phyloP scores from a whole-genome alignment of 2,888 invertebrate genomes.

The Nebria brevicollis region DNA sequence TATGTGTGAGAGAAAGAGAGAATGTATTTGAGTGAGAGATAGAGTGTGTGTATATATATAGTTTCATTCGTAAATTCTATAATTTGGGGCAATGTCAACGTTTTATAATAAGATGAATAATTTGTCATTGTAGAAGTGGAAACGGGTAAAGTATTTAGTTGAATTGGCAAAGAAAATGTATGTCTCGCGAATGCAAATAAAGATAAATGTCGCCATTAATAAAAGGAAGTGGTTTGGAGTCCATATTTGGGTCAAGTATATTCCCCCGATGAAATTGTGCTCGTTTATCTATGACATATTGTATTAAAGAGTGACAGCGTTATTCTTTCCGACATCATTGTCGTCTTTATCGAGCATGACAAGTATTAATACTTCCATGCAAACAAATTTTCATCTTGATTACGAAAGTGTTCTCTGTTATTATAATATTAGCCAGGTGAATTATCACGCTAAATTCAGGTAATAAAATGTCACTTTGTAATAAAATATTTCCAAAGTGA shows the following conservation, averaged over 20 bases:
- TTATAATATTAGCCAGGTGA: not conserved
- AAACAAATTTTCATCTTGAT: not conserved
- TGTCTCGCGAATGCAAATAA: slow-evolving; percentile 37
- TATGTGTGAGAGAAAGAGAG: too few species aligned
- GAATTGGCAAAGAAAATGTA: slow-evolving; percentile 20
- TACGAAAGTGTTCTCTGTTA: not conserved
- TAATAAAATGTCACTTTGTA: not conserved
- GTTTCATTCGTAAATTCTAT: not conserved
- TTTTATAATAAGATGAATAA: not conserved
- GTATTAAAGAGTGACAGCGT: slow-evolving; percentile 18
- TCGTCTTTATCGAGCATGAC: not conserved
- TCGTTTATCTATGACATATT: slow-evolving; percentile 32
- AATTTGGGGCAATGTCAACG: not conserved
- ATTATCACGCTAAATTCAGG: not conserved
- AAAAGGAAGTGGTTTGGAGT: slow-evolving; percentile 29
- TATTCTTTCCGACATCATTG: slow-evolving; percentile 3
- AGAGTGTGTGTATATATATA: not conserved
- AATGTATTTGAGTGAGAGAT: too few species aligned
- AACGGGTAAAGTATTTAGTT: slow-evolving; percentile 16
- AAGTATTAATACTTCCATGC: not conserved
- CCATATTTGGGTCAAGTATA: slow-evolving; percentile 40
- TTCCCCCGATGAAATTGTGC: slow-evolving; percentile 23
- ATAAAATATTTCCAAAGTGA: not conserved
- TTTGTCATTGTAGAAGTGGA: not conserved
- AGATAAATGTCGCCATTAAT: slow-evolving; percentile 40